Percentiles rank a stretch among this genome's conserved stretches.
phyloP scores from a whole-genome alignment of 2,113 vertebrate species.

The Psophia crepitans region DNA sequence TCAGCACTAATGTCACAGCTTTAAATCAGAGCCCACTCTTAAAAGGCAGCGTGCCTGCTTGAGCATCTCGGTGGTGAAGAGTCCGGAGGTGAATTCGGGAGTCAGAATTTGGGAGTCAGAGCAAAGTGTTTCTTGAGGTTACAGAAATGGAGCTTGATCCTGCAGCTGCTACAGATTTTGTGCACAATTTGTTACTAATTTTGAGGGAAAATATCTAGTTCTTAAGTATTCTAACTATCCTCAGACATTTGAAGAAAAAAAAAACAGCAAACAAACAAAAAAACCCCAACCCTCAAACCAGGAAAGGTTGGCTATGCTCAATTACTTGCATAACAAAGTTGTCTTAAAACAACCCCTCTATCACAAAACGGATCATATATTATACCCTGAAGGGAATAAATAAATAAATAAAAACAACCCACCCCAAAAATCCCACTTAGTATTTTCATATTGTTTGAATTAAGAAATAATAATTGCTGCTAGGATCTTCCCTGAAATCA shows the following conservation, averaged over 20 bases:
- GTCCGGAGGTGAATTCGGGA: not conserved
- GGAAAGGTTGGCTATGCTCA: not conserved
- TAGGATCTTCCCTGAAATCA: not conserved
- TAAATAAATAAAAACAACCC: not conserved
- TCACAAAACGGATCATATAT: not conserved
- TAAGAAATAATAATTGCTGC: not conserved
- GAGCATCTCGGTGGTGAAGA: not conserved
- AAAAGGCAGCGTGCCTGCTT: accelerated
- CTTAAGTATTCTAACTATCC: not conserved
- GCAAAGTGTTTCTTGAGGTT: not conserved
- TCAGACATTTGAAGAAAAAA: not conserved
- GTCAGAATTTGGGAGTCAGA: not conserved
- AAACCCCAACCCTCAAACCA: not conserved
- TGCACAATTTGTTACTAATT: not conserved
- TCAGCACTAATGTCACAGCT: not conserved
- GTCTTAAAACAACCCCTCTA: not conserved
- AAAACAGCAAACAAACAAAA: accelerated
- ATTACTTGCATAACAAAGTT: not conserved
- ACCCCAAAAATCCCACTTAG: accelerated
- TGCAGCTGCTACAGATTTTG: not conserved
- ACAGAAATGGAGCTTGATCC: not conserved
- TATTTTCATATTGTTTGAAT: not conserved
- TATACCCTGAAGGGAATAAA: not conserved
- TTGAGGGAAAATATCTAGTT: not conserved
- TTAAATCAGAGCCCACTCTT: not conserved